phyloP scores from a whole-genome alignment of 2,888 invertebrate species.

The Eristalis pertinax region DNA sequence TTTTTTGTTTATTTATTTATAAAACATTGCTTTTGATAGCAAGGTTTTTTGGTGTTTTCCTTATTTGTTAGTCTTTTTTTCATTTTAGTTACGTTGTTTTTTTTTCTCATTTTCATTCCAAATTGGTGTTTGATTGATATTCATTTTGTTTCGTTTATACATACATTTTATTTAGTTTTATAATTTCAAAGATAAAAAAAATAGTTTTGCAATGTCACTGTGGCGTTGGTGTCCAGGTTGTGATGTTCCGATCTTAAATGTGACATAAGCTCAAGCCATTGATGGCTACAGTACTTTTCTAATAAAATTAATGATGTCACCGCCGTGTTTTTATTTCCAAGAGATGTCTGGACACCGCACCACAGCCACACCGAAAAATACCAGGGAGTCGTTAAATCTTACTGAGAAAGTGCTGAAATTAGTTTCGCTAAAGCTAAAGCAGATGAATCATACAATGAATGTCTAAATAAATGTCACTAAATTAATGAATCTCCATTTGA shows the following conservation, averaged over 20 bases:
- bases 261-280: not conserved
- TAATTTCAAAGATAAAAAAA: conserved; percentile 8
- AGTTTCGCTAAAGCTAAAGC: not conserved
- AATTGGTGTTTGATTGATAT: conserved; percentile 35
- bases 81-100: not conserved
- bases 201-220: conserved; percentile 11
- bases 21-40: conserved; percentile 40
- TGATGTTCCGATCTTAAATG: not conserved
- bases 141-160: conserved; percentile 25
- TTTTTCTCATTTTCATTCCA: conserved; percentile 2
- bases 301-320: not conserved
- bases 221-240: not conserved
- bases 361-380: conserved; percentile 18
- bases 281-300: not conserved
- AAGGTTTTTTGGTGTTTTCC: conserved; percentile 48
- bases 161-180: conserved; percentile 11
- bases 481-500: not conserved
- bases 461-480: too few relatives aligned
- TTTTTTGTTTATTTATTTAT: not conserved
- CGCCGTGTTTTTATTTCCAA: not conserved
- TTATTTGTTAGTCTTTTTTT: conserved; percentile 41
- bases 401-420: not conserved
- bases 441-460: not conserved
- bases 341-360: conserved; percentile 4
- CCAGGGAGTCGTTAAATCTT: conserved; percentile 32